Evolutionary conservation across 2,888 invertebrate species (phyloP).

Genomic region (Boloria euphrosyne): DNA sequence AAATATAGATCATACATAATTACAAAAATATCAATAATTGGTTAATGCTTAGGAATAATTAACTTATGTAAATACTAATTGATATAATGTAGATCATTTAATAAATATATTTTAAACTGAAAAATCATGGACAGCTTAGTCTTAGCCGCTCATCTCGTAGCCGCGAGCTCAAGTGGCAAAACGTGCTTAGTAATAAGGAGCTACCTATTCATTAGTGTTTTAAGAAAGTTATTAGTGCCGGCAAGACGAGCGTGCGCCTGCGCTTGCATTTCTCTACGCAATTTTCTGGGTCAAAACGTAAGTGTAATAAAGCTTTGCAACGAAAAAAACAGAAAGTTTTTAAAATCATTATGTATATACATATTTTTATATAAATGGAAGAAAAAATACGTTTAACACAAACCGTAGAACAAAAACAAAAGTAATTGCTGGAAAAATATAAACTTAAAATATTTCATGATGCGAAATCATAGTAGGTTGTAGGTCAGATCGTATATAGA

Average conservation of each 20-base stretch:
- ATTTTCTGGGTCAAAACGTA: slow-evolving; percentile 60
- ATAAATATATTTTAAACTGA: slow-evolving; percentile 5
- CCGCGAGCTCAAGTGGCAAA: slow-evolving; percentile 58
- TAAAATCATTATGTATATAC: too few relatives aligned
- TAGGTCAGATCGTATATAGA: too few relatives aligned
- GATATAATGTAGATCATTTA: neutral
- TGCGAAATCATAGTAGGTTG: too few relatives aligned
- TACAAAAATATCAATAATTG: too few relatives aligned
- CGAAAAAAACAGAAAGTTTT: slow-evolving; percentile 4
- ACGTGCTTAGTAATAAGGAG: slow-evolving; percentile 77
- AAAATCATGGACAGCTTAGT: slow-evolving; percentile 16
- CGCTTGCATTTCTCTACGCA: slow-evolving; percentile 66
- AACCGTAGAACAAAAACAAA: too few relatives aligned
- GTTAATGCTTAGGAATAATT: neutral
- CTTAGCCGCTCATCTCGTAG: slow-evolving; percentile 31
- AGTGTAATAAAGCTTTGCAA: slow-evolving; percentile 31
- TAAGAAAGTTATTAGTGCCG: slow-evolving; percentile 74
- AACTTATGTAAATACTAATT: neutral
- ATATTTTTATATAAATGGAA: too few relatives aligned
- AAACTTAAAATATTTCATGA: too few relatives aligned
- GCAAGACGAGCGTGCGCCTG: slow-evolving; percentile 68
- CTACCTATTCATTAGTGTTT: slow-evolving; percentile 79
- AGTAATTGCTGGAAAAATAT: too few relatives aligned
- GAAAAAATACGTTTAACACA: too few relatives aligned
- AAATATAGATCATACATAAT: too few relatives aligned